Base-by-base conservation (phyloP, 2,888 invertebrate species). In the Gnatocerus cornutus region DNA sequence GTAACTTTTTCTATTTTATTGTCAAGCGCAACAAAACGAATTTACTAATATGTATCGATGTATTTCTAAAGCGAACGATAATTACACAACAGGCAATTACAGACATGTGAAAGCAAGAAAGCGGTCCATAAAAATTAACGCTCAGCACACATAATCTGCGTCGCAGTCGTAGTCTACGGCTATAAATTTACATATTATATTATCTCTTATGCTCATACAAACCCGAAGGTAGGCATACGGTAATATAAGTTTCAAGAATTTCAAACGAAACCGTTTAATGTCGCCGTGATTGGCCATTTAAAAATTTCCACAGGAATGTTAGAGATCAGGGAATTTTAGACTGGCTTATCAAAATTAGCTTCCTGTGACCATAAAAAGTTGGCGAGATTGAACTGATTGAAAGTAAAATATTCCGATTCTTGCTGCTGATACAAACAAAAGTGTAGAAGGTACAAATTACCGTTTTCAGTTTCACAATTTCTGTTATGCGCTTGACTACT, bases 121-220 rank as follows among this genome's bases (percentile, higher is more conserved):
- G 30, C 50, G 50, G 50, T 50, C 50, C 50, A 50, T 50, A 50
- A 50, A 50, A 50, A 50, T 46, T 9, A 16, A 50, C 50, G 7
- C 13, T 53, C 58, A 16, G 9, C 58, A 61, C 37, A 62, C 14
- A 39, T 52, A 62, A 62, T 52, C 50, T 48, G 45, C 45, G 33
- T 45, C 59, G 59, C 50, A 37, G 48, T 62, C 48, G 41, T 50
- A 39, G 39, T 39, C 39, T 62, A 39, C 21, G 30, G 62, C 62
- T 9, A 62, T 62, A 62, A 62, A 62, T 62, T 62, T 52, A 52
- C 37, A 39, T 52, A 50, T 52, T 52, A 62, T 62, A 62, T 62
- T 62, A 62, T 62, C 62, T 62, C 52, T 37, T 41, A 62, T 37
- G 39, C 41, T 50, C 52, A 27, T 62, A 62, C 52, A 52, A 52